These are phyloP conservation scores for Oncorhynchus masou DNA, from an alignment of 2,113 vertebrate genomes.

Conservation along the genomic window DNA sequence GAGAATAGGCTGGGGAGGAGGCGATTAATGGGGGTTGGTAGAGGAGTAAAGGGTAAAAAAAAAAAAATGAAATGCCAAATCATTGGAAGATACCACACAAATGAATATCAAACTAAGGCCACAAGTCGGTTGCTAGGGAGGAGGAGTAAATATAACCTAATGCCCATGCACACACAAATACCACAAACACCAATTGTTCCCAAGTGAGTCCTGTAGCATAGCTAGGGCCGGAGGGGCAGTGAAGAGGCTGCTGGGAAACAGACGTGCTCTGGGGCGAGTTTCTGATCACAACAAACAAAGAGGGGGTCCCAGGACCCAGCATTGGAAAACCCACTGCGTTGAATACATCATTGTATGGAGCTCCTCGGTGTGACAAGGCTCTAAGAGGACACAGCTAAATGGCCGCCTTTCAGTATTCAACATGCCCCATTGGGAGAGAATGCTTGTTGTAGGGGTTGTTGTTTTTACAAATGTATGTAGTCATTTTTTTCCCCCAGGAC, in stretches of 20 bases:
- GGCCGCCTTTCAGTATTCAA: constrained; percentile 58
- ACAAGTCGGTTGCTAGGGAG: constrained; percentile 8
- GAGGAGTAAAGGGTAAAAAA: background rate
- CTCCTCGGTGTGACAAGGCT: constrained; percentile 18
- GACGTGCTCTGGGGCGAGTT: constrained; percentile 19
- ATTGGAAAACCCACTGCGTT: constrained; percentile 20
- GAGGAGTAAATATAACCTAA: background rate
- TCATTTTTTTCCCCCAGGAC: constrained; percentile 51
- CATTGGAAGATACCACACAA: background rate
- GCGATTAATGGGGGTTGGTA: background rate
- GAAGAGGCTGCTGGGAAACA: constrained; percentile 14
- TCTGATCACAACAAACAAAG: constrained; percentile 49
- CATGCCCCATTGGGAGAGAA: background rate
- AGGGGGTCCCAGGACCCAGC: background rate
- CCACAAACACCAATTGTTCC: constrained; percentile 17
- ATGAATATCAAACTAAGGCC: constrained; percentile 1
- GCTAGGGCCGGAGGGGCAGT: background rate
- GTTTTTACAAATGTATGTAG: constrained; percentile 59
- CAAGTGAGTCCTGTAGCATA: background rate
- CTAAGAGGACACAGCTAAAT: constrained; percentile 51
- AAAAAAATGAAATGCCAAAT: constrained; percentile 4
- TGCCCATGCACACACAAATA: background rate
- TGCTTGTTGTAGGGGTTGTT: constrained; percentile 24
- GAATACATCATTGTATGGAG: constrained; percentile 44
- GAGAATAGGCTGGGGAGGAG: background rate